These are phyloP conservation scores for Anthoptus insignis DNA, from an alignment of 2,888 invertebrate genomes.

Conservation along the genomic window DNA sequence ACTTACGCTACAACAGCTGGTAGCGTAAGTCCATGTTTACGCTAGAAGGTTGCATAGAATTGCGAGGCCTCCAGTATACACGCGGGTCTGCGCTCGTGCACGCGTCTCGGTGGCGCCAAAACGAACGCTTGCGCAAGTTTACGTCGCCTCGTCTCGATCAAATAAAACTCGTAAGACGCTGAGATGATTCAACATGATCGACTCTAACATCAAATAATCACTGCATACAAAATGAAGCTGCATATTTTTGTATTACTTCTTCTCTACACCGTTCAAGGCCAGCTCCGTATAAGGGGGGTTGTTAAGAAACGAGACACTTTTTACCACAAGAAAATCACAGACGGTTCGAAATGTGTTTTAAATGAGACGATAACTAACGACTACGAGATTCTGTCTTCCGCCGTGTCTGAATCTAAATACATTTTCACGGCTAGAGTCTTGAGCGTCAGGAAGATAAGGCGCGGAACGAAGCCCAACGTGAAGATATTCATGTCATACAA, in stretches of 20 bases:
- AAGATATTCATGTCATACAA: constrained; percentile 82
- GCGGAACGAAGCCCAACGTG: constrained; percentile 67
- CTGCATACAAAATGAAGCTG: constrained; percentile 72
- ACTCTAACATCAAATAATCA: constrained; percentile 57
- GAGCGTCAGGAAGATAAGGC: constrained; percentile 82
- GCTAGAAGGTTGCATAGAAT: constrained; percentile 85
- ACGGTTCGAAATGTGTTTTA: constrained; percentile 81
- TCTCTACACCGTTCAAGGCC: constrained; percentile 71
- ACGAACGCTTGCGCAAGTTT: constrained; percentile 75
- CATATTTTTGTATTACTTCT: constrained; percentile 74
- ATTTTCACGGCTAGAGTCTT: constrained; percentile 83
- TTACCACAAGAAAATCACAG: constrained; percentile 79
- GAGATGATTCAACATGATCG: constrained; percentile 63
- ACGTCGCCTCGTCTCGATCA: constrained; percentile 60
- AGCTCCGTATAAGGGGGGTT: constrained; percentile 70
- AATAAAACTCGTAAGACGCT: constrained; percentile 64
- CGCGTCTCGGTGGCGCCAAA: constrained; percentile 85
- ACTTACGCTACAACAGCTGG: constrained; percentile 18
- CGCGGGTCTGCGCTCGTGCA: constrained; percentile 83
- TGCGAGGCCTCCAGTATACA: constrained; percentile 84
- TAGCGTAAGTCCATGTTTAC: constrained; percentile 75
- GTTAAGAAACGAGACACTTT: constrained; percentile 75
- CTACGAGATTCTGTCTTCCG: constrained; percentile 84
- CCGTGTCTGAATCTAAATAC: constrained; percentile 84
- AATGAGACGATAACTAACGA: constrained; percentile 86